These are phyloP conservation scores for Gallinago paraguaiae DNA, from an alignment of 2,113 vertebrate species.

Conservation along the genomic window DNA sequence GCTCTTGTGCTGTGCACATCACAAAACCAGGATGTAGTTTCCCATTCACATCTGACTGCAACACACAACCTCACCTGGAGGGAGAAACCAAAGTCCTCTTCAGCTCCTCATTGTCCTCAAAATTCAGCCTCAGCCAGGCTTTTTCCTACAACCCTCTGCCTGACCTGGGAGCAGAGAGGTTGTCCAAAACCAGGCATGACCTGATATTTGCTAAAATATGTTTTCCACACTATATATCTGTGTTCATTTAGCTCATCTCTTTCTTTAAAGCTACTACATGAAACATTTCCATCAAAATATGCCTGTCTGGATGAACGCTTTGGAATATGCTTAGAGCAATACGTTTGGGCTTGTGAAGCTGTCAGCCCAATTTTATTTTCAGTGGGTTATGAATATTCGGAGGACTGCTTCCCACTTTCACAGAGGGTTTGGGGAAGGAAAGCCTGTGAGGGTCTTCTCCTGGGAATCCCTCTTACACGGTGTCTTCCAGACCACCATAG, in stretches of 20 bases:
- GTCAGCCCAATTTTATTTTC: conserved; percentile 13
- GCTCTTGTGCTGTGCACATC: neutral
- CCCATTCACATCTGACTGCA: neutral
- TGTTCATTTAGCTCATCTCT: neutral
- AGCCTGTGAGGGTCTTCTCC: neutral
- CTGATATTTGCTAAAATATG: neutral
- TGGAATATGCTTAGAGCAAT: conserved; percentile 1
- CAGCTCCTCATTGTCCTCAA: neutral
- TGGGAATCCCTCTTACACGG: neutral
- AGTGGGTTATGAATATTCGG: neutral
- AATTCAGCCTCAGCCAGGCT: neutral
- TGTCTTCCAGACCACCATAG: neutral
- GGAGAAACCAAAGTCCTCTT: neutral
- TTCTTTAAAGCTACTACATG: neutral
- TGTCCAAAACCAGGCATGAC: neutral
- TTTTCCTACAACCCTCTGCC: neutral
- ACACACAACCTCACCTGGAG: neutral
- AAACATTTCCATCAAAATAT: neutral
- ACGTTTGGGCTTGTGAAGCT: neutral
- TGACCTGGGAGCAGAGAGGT: neutral
- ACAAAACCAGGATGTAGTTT: neutral
- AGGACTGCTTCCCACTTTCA: neutral
- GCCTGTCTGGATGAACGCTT: neutral
- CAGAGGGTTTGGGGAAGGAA: neutral
- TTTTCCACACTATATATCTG: neutral